Evolutionary conservation across 1,140 invertebrate species (phyloP).

Genomic region (Hylaeus anthracinus): DNA sequence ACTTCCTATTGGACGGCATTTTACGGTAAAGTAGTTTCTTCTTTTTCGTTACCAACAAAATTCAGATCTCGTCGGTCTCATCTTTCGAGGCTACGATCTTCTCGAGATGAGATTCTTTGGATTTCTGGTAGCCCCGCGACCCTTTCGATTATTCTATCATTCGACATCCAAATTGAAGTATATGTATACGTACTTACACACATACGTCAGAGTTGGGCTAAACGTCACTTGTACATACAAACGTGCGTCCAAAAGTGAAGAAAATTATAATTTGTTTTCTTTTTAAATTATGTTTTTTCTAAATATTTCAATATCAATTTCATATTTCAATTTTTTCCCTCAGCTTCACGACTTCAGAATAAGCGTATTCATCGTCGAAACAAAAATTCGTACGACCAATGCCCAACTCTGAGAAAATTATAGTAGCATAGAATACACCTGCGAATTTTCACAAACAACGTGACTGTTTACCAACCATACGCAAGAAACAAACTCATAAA

Average conservation of each 20-base stretch:
- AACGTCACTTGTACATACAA: neutral
- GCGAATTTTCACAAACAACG: neutral
- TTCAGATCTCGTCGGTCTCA: neutral
- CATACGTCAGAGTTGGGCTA: conserved; percentile 7
- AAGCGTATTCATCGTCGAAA: neutral
- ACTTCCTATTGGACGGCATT: conserved; percentile 59
- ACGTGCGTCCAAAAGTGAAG: neutral
- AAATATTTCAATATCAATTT: no score
- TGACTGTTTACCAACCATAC: neutral
- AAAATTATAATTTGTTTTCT: neutral
- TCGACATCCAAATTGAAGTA: neutral
- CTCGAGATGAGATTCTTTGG: conserved; percentile 19
- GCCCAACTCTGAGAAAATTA: neutral
- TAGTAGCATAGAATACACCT: neutral
- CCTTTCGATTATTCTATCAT: neutral
- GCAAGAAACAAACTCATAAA: neutral
- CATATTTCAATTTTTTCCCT: no score
- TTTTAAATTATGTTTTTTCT: no score
- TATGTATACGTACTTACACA: neutral
- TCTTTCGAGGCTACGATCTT: neutral
- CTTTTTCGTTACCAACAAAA: neutral
- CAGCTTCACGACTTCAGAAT: no score
- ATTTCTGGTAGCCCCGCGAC: neutral
- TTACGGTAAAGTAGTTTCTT: conserved; percentile 38
- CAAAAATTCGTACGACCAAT: neutral